Percentiles rank a stretch among this genome's conserved stretches.
Conservation (phyloP, 2,888 invertebrate species). For the Cephus nigrinus region DNA sequence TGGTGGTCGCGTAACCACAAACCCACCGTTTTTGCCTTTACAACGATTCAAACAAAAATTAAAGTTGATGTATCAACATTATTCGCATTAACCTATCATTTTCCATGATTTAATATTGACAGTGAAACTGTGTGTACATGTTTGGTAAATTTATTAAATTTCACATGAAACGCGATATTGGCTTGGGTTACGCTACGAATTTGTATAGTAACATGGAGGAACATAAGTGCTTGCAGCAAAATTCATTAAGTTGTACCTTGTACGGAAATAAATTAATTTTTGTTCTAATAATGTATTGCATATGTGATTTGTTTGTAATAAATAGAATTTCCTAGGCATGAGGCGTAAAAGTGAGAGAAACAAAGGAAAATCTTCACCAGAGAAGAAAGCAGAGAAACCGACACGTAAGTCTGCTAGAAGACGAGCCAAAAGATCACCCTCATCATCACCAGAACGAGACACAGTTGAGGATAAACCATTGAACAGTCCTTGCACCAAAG, state of each 20-base stretch:
- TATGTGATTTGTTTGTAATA: neutral
- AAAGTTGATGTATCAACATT: neutral
- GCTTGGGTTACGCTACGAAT: neutral
- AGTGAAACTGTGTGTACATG: neutral
- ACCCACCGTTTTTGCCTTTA: constrained; percentile 16
- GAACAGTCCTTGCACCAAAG: constrained; percentile 56
- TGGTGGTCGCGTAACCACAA: constrained; percentile 34
- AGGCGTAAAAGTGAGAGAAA: constrained; percentile 80
- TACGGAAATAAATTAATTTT: neutral
- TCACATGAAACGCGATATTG: neutral
- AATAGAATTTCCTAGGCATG: constrained; percentile 67
- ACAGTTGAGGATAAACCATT: constrained; percentile 65
- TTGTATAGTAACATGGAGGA: neutral
- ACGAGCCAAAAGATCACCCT: constrained; percentile 71
- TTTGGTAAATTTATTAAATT: neutral
- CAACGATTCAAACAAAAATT: constrained; percentile 10
- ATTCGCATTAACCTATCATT: neutral
- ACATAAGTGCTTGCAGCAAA: neutral
- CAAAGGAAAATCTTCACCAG: constrained; percentile 76
- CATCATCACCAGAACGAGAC: constrained; percentile 69
- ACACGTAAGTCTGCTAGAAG: constrained; percentile 69
- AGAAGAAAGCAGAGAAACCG: constrained; percentile 71
- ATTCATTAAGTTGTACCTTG: neutral
- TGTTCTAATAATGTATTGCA: neutral
- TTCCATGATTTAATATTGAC: neutral